Base-by-base conservation (phyloP, 2,113 vertebrate species). In the Etia nguti region DNA sequence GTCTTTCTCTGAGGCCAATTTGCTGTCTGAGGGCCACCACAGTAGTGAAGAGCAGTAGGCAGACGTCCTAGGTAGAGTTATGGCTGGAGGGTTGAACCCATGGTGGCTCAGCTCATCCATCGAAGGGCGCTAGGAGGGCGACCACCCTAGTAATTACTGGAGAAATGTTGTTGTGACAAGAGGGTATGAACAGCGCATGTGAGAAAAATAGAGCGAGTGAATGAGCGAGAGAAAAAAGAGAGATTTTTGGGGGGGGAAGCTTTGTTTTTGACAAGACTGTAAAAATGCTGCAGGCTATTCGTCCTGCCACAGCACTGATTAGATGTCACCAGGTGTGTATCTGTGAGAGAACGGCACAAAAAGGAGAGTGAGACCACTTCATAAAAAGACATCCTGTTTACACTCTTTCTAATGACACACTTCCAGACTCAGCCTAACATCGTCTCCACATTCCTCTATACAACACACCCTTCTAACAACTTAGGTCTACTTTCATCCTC, bases 141-240 rank as follows among this genome's bases (percentile, higher is more conserved):
- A 92, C 93, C 93, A 93, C 94, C 94, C 56, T 94, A 94, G 95
- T 97, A 96, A 97, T 96, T 97, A 95, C 97, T 95, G 92, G 91
- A 93, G 95, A 96, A 95, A 93, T 95, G 93, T 90, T 96, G 65
- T 96, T 97, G 96, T 96, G 95, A 96, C 95, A 96, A 94, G 93
- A 88, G 85, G 16, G 59, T 88, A 88, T 81, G 88, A 84, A 88
- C 88, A 56, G 79, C 2, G 26, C 46, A 46, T 83, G 62, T 86
- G 89, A 84, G 70, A 77, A 77, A 75, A 31, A 77, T 83, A 77
- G 90, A 87, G 85, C 57, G 50, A 83, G 60, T 57, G 57, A 75
- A 43, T 18, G 13, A 57, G 48, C 65, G 56, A 77, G n/a, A 26
- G 86, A 88, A 85, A 70, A 79, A 96, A 26, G 86, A 88, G 85